Percentiles rank a stretch among this genome's conserved stretches.
Conservation (phyloP, 2,888 invertebrate species). For the Xanthorhoe spadicearia region DNA sequence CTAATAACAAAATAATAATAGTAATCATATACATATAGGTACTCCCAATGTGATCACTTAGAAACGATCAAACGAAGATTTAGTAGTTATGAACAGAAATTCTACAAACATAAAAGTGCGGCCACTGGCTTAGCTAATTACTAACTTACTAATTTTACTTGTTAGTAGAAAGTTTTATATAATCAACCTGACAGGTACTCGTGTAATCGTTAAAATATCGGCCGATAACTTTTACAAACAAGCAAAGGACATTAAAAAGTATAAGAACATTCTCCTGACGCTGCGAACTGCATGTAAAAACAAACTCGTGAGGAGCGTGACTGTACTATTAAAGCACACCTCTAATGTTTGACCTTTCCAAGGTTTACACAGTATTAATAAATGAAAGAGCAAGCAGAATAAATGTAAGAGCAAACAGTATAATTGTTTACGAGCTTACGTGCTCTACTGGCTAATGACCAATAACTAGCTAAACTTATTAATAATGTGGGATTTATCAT, state of each 20-base stretch:
- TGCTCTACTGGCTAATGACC: conserved; percentile 10
- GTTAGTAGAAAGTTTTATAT: too few species aligned
- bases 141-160: too few species aligned
- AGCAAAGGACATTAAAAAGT: conserved; percentile 46
- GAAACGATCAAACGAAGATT: too few species aligned
- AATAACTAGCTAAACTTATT: conserved; percentile 6
- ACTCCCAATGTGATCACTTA: too few species aligned
- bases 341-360: conserved; percentile 56
- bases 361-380: conserved; percentile 45
- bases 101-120: too few species aligned
- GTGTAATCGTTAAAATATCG: too few species aligned
- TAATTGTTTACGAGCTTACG: conserved; percentile 28
- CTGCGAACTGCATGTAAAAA: conserved; percentile 72
- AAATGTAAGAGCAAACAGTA: conserved; percentile 15
- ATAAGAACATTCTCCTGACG: conserved; percentile 64
- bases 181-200: too few species aligned
- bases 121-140: too few species aligned
- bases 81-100: too few species aligned
- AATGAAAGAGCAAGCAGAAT: conserved; percentile 29
- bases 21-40: too few species aligned
- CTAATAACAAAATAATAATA: too few species aligned
- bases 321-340: conserved; percentile 63
- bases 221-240: background rate
- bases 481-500: conserved; percentile 13
- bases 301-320: conserved; percentile 72